Base-by-base conservation (phyloP, 2,797 vertebrate species). In the Acomys russatus region DNA sequence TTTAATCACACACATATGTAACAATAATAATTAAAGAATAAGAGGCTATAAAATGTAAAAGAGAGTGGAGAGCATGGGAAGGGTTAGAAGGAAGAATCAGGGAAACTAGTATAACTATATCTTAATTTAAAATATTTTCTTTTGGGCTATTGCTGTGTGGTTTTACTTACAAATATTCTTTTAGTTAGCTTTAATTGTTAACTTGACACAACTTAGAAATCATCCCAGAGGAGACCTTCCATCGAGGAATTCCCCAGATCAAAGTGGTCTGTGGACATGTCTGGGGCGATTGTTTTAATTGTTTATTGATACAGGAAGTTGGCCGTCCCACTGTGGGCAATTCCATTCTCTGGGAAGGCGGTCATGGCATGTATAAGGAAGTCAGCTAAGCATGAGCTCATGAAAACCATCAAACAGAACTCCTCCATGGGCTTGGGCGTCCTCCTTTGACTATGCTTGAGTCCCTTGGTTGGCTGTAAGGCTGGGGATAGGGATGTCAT, bases 401-500 rank as follows among this genome's bases (percentile, higher is more conserved):
- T 38, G n/a, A 25, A 12, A 83, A n/a, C 23, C 35, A 83, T 38
- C 59, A 63, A 59, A 12, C 22, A 25, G 35, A 33, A 61, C 63
- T 83, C 3, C 6, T 83, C 0, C n/a, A 38, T 28, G 23, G 7
- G 38, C 61, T 82, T 56, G 35, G 11, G n/a, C 61, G 11, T 61
- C 14, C 12, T 82, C 23, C 51, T 20, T n/a, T 54, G 4, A 4
- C 18, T 80, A 3, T 59, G 6, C 59, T 15, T 63, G 5, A 38
- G n/a, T 63, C 63, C 7, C 12, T 83, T 38, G 8, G 61, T 38
- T 83, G 79, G n/a, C 38, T 61, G 79, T 63, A 83, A 63, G 54
- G 5, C 33, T 79, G 20, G 20, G 2, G 2, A 4, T 2, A 7
- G 1, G 9, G 4, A 7, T 30, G 30, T 30, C 51, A n/a, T 30